Evolutionary conservation across 2,113 vertebrate genomes (phyloP).

Genomic region (Hemiscyllium ocellatum): DNA sequence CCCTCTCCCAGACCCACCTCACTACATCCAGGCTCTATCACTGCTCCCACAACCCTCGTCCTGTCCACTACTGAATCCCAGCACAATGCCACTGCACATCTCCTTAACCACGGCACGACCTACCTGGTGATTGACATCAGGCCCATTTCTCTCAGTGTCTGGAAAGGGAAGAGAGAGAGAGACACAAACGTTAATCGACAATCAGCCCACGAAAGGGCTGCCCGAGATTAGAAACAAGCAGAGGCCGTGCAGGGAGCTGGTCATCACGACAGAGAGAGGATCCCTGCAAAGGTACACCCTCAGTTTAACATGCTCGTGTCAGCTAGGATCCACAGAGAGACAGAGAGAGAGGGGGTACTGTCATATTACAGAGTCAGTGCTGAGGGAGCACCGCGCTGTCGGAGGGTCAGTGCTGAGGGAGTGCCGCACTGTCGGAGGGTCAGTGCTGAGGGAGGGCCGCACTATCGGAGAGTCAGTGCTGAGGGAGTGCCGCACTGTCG

Average conservation of each 20-base stretch:
- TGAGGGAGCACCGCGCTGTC: too few relatives aligned
- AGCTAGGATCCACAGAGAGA: neutral
- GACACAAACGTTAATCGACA: neutral
- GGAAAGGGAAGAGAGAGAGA: constrained; percentile 47
- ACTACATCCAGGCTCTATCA: too few relatives aligned
- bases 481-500: too few relatives aligned
- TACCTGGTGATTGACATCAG: constrained; percentile 80
- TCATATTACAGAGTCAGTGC: neutral
- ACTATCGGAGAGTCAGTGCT: neutral
- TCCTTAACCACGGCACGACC: neutral
- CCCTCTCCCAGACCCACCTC: too few relatives aligned
- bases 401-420: too few relatives aligned
- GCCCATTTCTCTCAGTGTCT: constrained; percentile 79
- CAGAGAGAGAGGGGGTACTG: too few relatives aligned
- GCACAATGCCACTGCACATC: neutral
- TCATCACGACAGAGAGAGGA: neutral
- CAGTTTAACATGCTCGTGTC: neutral
- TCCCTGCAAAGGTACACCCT: neutral
- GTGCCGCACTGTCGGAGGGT: too few relatives aligned
- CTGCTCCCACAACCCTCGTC: neutral
- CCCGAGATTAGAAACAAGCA: neutral
- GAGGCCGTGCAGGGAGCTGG: neutral
- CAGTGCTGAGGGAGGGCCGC: too few relatives aligned
- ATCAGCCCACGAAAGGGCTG: neutral
- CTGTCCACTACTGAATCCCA: too few relatives aligned